phyloP scores from a whole-genome alignment of 2,888 invertebrate species.

The Agonopterix arenella region DNA sequence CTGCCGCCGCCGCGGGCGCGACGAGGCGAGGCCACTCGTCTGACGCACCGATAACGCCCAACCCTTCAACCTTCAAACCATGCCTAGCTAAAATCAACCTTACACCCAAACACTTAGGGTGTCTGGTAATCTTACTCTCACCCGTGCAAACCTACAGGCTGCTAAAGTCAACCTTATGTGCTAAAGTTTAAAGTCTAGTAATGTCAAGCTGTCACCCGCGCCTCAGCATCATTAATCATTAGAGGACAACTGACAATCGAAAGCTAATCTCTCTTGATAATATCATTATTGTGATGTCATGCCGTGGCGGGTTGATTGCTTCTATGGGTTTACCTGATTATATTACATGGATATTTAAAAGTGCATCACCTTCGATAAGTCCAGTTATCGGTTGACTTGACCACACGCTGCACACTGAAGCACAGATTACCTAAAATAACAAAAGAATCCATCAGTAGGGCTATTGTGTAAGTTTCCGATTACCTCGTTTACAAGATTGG shows the following conservation, averaged over 20 bases:
- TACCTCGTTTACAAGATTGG: too few species aligned
- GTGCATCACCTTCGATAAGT: too few species aligned
- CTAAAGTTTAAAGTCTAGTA: background rate
- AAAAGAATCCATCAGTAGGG: too few species aligned
- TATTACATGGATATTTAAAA: too few species aligned
- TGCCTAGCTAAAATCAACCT: background rate
- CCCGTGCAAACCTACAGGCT: too few species aligned
- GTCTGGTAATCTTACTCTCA: background rate
- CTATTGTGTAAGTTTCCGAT: too few species aligned
- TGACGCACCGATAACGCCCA: constrained; percentile 57
- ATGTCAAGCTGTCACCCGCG: background rate
- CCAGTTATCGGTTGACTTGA: too few species aligned
- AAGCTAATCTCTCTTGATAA: constrained; percentile 1
- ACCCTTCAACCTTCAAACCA: constrained; percentile 35
- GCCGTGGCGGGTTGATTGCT: too few species aligned
- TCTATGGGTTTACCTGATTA: too few species aligned
- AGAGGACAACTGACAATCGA: constrained; percentile 4
- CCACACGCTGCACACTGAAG: too few species aligned
- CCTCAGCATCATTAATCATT: constrained; percentile 1
- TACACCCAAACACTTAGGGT: background rate
- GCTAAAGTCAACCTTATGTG: background rate
- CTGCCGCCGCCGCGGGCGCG: constrained; percentile 23
- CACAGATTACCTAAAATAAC: too few species aligned
- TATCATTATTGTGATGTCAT: background rate
- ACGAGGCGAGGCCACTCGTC: constrained; percentile 33